Base-by-base conservation (phyloP, 2,888 invertebrate genomes). In the Aphodius sticticus region DNA sequence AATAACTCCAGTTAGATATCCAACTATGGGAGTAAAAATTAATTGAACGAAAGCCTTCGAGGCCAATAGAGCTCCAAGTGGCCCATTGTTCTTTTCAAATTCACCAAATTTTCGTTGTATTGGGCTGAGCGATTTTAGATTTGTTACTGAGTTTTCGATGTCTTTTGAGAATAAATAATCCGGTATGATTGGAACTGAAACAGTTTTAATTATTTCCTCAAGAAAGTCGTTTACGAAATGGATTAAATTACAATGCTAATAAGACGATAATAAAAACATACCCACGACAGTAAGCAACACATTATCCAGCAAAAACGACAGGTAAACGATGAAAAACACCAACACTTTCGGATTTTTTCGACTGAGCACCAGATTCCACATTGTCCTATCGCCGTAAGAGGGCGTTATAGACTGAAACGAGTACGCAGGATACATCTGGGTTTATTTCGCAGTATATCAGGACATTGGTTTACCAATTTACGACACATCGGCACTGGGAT, bases 201-300 rank as follows among this genome's bases (percentile, higher is more conserved):
- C 7, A 15, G n/a, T n/a, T 16, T 76, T 38, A 75, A n/a, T 69
- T 77, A 26, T 69, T 77, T 15, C 7, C 15, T 15, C 16, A 6
- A 76, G 16, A 1, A 6, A 26, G 26, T 7, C 38, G 14, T 69
- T 69, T 14, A 14, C 38, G 2, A 7, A 4, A 16, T 69, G 1
- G 2, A n/a, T 53, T 16, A 69, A 16, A 16, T 26, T 5, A 69
- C 6, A 7, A 69, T 76, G 9, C n/a, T 69, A 69, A n/a, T 6
- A 16, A 16, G 70, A 79, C 16, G 75, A 76, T 76, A 76, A 78
- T 2, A n/a, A 69, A 69, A 72, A 82, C 94, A 93, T 89, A 97
- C 97, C 97, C 76, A 97, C 94, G 69, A 96, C 95, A 69, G 97
- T 97, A 75, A 97, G 91, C 26, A 97, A 91, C 82, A 97, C 93